Conservation (phyloP, 2,888 invertebrate genomes). For the Oscheius myriophilus region DNA sequence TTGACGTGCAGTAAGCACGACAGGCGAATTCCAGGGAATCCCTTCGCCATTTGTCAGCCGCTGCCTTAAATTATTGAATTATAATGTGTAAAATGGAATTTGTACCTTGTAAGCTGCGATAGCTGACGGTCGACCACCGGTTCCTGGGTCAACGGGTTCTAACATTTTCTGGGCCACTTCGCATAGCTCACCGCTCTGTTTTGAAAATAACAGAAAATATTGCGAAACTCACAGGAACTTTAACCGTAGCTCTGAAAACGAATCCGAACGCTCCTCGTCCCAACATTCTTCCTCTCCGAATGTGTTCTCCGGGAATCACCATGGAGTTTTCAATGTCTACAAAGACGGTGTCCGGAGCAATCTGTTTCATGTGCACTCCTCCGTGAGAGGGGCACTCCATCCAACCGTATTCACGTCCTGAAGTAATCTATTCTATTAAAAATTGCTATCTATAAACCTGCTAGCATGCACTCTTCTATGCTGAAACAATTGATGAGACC, state of each 20-base stretch:
- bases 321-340: slow-evolving; percentile 71
- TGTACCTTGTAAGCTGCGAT: slow-evolving; percentile 78
- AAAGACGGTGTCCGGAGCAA: slow-evolving; percentile 87
- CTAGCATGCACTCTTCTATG: slow-evolving; percentile 89
- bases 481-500: slow-evolving; percentile 77
- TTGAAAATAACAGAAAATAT: slow-evolving; percentile 26
- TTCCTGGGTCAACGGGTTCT: slow-evolving; percentile 89
- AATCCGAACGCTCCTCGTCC: slow-evolving; percentile 99
- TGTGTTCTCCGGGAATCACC: slow-evolving; percentile 84
- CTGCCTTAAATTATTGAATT: slow-evolving; percentile 75
- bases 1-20: slow-evolving; percentile 93
- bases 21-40: slow-evolving; percentile 91
- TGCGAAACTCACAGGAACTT: slow-evolving; percentile 28
- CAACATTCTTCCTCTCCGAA: slow-evolving; percentile 79
- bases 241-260: slow-evolving; percentile 82
- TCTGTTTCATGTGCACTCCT: slow-evolving; percentile 80
- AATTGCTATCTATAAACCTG: slow-evolving; percentile 26
- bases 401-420: slow-evolving; percentile 61
- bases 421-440: neutral
- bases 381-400: slow-evolving; percentile 85
- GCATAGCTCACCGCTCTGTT: slow-evolving; percentile 44
- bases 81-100: neutral
- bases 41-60: slow-evolving; percentile 88
- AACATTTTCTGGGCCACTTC: slow-evolving; percentile 93
- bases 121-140: slow-evolving; percentile 79